Conservation (phyloP, 1,140 invertebrate genomes). For the Eriocheir sinensis region DNA sequence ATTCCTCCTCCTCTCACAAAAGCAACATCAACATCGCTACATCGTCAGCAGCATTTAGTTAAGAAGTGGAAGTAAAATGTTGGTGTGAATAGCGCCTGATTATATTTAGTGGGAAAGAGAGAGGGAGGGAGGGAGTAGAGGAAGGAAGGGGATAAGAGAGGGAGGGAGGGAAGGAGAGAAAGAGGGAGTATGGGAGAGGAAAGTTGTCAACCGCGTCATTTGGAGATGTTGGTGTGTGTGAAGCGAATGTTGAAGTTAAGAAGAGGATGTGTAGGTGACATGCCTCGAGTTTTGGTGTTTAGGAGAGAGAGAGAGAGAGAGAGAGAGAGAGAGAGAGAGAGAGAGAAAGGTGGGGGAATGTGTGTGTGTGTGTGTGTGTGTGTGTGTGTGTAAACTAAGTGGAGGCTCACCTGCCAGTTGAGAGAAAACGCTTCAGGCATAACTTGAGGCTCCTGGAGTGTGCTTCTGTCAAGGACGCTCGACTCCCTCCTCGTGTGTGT, state of each 20-base stretch:
- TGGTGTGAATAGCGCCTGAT: background rate
- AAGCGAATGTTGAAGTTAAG: background rate
- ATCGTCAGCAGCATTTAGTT: background rate
- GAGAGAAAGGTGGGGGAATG: background rate
- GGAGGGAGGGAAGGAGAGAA: background rate
- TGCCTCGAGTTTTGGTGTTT: background rate
- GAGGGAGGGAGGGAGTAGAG: background rate
- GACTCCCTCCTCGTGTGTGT: no score
- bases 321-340: conserved; percentile 48
- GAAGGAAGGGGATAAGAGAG: background rate
- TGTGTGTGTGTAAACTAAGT: no score
- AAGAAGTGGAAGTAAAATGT: background rate
- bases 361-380: no score
- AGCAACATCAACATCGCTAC: background rate
- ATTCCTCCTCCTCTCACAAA: background rate
- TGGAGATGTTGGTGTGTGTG: background rate
- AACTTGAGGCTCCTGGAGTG: no score
- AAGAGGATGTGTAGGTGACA: background rate
- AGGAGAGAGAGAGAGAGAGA: background rate
- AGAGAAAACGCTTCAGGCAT: no score
- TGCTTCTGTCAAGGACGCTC: no score
- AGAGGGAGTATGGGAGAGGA: background rate
- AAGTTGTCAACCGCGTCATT: background rate
- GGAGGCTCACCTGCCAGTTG: no score
- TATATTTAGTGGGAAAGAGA: background rate